Conservation (phyloP, 2,113 vertebrate species). For the Osmerus eperlanus region DNA sequence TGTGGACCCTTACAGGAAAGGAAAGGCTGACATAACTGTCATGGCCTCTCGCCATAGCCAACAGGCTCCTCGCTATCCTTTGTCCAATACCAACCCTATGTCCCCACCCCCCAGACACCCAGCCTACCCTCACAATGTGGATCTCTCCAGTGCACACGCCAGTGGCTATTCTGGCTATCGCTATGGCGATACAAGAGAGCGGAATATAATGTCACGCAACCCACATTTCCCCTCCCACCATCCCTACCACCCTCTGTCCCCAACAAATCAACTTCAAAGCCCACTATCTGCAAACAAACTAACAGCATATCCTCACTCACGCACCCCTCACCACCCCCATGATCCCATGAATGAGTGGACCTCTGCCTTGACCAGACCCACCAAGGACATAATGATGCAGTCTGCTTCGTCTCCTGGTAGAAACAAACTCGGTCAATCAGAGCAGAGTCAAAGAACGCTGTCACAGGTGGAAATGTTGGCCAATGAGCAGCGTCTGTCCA, state of each 20-base stretch:
- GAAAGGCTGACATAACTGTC: conserved; percentile 49
- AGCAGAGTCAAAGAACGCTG: conserved; percentile 61
- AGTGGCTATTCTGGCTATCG: conserved; percentile 60
- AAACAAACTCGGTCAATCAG: conserved; percentile 59
- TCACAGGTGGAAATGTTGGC: conserved; percentile 53
- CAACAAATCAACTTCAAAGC: conserved; percentile 51
- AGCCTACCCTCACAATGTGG: conserved; percentile 64
- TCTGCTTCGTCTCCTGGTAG: conserved; percentile 57
- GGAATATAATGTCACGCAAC: conserved; percentile 54
- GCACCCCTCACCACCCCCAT: conserved; percentile 61
- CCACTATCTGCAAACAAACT: conserved; percentile 58
- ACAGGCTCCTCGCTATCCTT: conserved; percentile 35
- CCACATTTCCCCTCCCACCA: conserved; percentile 63
- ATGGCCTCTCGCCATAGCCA: conserved; percentile 44
- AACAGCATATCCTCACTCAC: conserved; percentile 66
- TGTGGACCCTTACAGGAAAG: conserved; percentile 63
- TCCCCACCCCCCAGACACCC: conserved; percentile 67
- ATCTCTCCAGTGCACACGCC: conserved; percentile 53
- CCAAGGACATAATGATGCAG: conserved; percentile 66
- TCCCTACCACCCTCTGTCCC: conserved; percentile 60
- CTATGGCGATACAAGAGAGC: conserved; percentile 65
- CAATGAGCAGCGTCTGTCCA: conserved; percentile 48
- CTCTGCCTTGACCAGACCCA: conserved; percentile 61
- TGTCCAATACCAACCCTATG: conserved; percentile 57
- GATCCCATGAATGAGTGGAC: conserved; percentile 64